Evolutionary conservation across 2,113 vertebrate genomes (phyloP).

Genomic region (Pteropus alecto): DNA sequence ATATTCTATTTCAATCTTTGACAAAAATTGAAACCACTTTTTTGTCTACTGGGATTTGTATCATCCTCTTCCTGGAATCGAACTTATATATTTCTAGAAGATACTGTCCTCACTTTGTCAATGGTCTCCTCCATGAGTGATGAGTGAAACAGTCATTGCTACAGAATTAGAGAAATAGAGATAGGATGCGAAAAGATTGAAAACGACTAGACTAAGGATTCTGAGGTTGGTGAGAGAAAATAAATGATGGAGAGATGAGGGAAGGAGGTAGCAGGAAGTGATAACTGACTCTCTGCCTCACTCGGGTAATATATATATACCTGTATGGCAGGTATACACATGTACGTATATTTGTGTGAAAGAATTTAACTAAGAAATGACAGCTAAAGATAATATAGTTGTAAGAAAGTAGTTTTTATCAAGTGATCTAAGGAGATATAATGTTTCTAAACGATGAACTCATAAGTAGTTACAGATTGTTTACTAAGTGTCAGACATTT

Average conservation of each 20-base stretch:
- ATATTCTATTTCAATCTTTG: neutral
- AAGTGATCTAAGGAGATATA: neutral
- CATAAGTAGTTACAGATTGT: neutral
- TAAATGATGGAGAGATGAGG: neutral
- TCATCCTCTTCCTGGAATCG: neutral
- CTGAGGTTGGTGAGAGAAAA: neutral
- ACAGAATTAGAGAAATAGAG: neutral
- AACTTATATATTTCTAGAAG: neutral
- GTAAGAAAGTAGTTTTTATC: neutral
- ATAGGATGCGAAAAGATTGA: neutral
- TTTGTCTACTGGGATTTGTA: neutral
- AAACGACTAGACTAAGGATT: neutral
- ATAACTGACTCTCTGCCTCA: neutral
- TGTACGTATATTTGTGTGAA: neutral
- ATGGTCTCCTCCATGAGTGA: neutral
- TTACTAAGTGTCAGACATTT: neutral
- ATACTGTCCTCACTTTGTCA: neutral
- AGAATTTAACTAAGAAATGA: neutral
- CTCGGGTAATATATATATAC: neutral
- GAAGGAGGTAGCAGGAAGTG: neutral
- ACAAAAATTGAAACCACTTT: neutral
- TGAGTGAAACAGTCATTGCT: neutral
- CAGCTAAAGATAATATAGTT: neutral
- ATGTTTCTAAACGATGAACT: neutral
- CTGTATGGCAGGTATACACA: accelerated